Base-by-base conservation (phyloP, 2,797 vertebrate genomes). In the Sciurus carolinensis region DNA sequence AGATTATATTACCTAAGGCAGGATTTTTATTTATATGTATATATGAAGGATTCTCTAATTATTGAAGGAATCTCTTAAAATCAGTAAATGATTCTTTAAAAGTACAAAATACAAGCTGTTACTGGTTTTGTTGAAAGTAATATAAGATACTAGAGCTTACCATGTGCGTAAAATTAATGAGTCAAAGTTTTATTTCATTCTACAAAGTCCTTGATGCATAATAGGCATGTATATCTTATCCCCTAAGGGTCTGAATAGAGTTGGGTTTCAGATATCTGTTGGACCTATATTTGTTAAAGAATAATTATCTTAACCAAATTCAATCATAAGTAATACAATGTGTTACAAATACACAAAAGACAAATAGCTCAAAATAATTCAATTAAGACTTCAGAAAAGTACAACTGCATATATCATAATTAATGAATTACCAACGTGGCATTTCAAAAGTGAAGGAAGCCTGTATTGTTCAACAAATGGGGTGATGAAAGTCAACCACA, bases 361-460 rank as follows among this genome's bases (percentile, higher is more conserved):
- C 28, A 86, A 95, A 87, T 47, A 73, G 39, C 12, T 86, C 17
- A 85, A 79, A 90, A 94, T 75, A 94, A 81, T 76, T 62, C 50
- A 82, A 52, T 57, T 52, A 91, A 81, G 7, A 89, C 20, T 90
- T 94, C 30, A 86, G 66, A 72, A 57, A 96, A 94, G 39, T 66
- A 42, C 42, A 95, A 67, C 42, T 73, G 20, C 22, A 28, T 94
- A 6, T 67, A 89, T 87, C 22, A 83, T 59, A 95, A 92, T 69
- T 66, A 91, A 85, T 71, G 10, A 87, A 90, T 93, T 87, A 64
- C 52, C 80, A 80, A 93, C 87, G 9, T 79, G 81, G 39, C 33
- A 90, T 93, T 95, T 93, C 13, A 87, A 91, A 95, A 82, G 66
- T 73, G 50, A 96, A 10, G 42, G 94, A 85, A 95, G 4, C 7